Evolutionary conservation across 2,113 vertebrate species (phyloP).

Genomic region (Melanerpes formicivorus): DNA sequence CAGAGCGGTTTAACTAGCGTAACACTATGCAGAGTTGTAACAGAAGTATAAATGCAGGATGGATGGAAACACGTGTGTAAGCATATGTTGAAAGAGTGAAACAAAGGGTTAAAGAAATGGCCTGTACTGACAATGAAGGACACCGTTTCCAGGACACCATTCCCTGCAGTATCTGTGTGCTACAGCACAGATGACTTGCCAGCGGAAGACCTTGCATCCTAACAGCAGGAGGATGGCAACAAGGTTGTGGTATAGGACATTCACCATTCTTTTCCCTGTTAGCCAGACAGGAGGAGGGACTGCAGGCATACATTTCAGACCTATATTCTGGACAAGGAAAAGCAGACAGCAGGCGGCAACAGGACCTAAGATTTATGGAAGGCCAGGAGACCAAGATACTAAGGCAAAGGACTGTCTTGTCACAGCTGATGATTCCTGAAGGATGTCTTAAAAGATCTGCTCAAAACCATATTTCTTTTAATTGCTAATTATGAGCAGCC

Average conservation of each 20-base stretch:
- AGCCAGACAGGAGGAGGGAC: neutral
- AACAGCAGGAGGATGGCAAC: neutral
- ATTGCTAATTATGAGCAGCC: neutral
- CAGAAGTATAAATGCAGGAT: neutral
- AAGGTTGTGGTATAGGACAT: neutral
- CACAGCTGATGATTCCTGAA: neutral
- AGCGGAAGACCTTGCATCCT: neutral
- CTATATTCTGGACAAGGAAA: neutral
- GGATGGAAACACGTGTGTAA: neutral
- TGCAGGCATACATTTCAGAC: neutral
- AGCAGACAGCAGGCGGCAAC: neutral
- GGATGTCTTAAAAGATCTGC: neutral
- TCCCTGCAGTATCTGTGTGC: neutral
- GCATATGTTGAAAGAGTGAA: neutral
- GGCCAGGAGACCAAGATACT: neutral
- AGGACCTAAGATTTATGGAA: neutral
- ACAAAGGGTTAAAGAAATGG: neutral
- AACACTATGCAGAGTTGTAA: neutral
- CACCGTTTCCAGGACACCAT: neutral
- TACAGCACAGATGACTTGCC: neutral
- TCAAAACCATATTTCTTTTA: neutral
- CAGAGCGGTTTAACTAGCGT: neutral
- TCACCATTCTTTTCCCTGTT: neutral
- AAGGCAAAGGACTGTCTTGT: neutral
- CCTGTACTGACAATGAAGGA: neutral